Evolutionary conservation across 2,113 vertebrate genomes (phyloP).

Genomic region (Rana temporaria): DNA sequence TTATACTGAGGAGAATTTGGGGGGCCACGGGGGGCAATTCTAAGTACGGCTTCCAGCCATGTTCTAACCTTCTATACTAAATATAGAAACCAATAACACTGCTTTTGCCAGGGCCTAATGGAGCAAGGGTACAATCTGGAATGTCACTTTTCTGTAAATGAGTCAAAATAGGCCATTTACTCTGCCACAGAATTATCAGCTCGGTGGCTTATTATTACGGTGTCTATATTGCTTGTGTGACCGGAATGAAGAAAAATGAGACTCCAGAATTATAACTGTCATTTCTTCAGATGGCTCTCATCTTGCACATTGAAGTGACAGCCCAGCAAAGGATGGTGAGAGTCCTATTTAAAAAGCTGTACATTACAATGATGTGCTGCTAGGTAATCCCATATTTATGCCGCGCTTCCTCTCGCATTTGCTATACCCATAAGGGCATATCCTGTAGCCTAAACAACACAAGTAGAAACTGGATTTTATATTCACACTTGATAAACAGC

Average conservation of each 20-base stretch:
- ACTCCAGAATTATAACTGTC: constrained; percentile 38
- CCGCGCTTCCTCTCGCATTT: constrained; percentile 5
- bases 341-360: constrained; percentile 22
- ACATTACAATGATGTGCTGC: constrained; percentile 31
- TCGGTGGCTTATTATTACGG: constrained; percentile 7
- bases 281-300: constrained; percentile 13
- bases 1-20: no score
- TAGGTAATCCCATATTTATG: constrained; percentile 46
- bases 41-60: no score
- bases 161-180: neutral
- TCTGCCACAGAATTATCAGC: neutral
- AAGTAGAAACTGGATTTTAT: constrained; percentile 55
- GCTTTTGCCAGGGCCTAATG: no score
- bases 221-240: constrained; percentile 16
- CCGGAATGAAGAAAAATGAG: neutral
- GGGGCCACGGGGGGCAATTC: no score
- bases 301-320: constrained; percentile 21
- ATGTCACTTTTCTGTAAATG: neutral
- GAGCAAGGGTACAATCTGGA: no score
- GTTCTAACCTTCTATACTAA: no score
- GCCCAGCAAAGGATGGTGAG: constrained; percentile 26
- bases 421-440: constrained; percentile 50
- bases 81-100: no score
- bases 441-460: constrained; percentile 55
- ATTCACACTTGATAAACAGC: constrained; percentile 58